phyloP scores from a whole-genome alignment of 2,888 invertebrate species.

The Apoderus coryli region DNA sequence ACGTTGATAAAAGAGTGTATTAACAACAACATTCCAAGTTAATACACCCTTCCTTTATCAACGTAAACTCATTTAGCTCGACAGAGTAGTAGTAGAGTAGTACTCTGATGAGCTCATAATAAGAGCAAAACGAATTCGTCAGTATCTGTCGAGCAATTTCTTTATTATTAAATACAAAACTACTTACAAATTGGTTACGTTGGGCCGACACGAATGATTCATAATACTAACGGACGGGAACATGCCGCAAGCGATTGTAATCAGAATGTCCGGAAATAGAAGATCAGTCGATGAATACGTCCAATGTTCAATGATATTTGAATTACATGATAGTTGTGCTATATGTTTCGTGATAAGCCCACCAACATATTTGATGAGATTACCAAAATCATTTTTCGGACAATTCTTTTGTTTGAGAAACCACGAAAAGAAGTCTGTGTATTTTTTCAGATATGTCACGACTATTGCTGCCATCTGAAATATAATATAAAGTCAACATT shows the following conservation, averaged over 20 bases:
- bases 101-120: no score
- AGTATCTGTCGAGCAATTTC: no score
- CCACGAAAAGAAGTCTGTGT: conserved; percentile 47
- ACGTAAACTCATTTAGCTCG: no score
- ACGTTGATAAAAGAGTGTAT: no score
- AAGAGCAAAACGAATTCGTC: no score
- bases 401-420: conserved; percentile 30
- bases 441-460: conserved; percentile 45
- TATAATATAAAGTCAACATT: no score
- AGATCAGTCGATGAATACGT: conserved; percentile 23
- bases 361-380: conserved; percentile 34
- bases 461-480: conserved; percentile 52
- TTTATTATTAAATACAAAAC: no score
- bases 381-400: conserved; percentile 29
- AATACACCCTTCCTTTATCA: no score
- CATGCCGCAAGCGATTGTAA: conserved; percentile 55
- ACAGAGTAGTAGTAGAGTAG: no score
- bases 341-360: conserved; percentile 59
- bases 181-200: conserved; percentile 55
- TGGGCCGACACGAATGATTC: conserved; percentile 86
- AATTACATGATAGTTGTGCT: conserved; percentile 51
- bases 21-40: no score
- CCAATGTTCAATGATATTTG: conserved; percentile 28
- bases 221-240: conserved; percentile 79
- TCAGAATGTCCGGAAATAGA: conserved; percentile 24